Conservation (phyloP, 1,140 invertebrate genomes). For the Scaptomyza montana region DNA sequence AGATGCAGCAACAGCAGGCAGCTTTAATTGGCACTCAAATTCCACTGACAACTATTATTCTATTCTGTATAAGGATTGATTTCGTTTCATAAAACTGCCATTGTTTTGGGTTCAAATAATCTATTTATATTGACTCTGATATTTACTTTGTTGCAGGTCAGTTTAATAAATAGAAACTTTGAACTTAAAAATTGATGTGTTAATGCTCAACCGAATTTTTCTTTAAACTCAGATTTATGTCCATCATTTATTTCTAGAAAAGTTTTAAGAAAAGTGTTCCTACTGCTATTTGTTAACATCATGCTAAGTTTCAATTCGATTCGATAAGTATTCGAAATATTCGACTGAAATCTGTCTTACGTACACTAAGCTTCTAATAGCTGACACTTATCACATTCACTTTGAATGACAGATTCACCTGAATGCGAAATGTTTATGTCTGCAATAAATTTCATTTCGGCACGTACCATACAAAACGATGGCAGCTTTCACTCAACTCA, state of each 20-base stretch:
- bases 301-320: no score
- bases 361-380: slow-evolving; percentile 5
- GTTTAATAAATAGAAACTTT: no score
- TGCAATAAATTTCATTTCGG: slow-evolving; percentile 28
- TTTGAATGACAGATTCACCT: slow-evolving; percentile 9
- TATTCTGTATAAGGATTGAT: no score
- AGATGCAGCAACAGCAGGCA: not conserved
- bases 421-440: slow-evolving; percentile 15
- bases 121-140: no score
- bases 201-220: no score
- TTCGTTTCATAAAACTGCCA: no score
- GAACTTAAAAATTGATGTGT: no score
- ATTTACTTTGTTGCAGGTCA: no score
- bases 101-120: no score
- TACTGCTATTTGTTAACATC: no score
- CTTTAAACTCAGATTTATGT: no score
- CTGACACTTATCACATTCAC: slow-evolving; percentile 15
- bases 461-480: slow-evolving; percentile 22
- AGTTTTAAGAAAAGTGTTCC: not conserved
- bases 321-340: not conserved
- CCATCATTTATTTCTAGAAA: not conserved
- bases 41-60: not conserved
- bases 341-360: not conserved
- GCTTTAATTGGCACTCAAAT: slow-evolving; percentile 56
- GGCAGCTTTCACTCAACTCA: slow-evolving; percentile 26